phyloP scores from a whole-genome alignment of 2,113 vertebrate genomes.

The Hemichromis elongatus region DNA sequence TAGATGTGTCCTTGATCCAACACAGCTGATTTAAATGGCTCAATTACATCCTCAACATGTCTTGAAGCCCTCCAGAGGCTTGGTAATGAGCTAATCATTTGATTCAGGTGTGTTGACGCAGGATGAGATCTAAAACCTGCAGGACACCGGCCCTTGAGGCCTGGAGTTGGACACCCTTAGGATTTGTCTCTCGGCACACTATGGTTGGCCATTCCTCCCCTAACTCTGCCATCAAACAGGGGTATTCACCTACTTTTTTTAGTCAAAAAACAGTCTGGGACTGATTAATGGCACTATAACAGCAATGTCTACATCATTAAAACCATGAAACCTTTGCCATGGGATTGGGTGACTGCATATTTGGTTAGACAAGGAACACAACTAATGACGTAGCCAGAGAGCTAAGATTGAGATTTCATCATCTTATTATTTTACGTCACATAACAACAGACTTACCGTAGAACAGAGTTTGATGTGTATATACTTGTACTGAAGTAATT shows the following conservation, averaged over 20 bases:
- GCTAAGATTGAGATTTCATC: neutral
- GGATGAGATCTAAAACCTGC: too few relatives aligned
- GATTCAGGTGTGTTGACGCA: too few relatives aligned
- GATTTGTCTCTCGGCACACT: neutral
- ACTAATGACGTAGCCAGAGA: neutral
- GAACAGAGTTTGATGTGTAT: neutral
- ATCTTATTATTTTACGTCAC: neutral
- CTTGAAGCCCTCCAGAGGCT: too few relatives aligned
- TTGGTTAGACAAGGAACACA: neutral
- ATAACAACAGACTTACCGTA: neutral
- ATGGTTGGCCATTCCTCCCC: neutral
- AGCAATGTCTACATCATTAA: neutral
- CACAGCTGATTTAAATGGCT: too few relatives aligned
- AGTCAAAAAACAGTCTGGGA: too few relatives aligned
- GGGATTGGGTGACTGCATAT: neutral
- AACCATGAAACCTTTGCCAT: neutral
- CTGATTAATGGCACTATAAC: too few relatives aligned
- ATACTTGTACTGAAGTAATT: neutral
- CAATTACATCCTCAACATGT: too few relatives aligned
- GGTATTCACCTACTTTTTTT: neutral
- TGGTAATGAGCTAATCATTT: too few relatives aligned
- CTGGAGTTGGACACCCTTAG: too few relatives aligned
- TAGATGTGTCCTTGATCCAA: too few relatives aligned
- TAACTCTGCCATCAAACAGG: neutral
- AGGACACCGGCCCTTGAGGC: too few relatives aligned